Base-by-base conservation (phyloP, 2,113 vertebrate genomes). In the Sander vitreus region DNA sequence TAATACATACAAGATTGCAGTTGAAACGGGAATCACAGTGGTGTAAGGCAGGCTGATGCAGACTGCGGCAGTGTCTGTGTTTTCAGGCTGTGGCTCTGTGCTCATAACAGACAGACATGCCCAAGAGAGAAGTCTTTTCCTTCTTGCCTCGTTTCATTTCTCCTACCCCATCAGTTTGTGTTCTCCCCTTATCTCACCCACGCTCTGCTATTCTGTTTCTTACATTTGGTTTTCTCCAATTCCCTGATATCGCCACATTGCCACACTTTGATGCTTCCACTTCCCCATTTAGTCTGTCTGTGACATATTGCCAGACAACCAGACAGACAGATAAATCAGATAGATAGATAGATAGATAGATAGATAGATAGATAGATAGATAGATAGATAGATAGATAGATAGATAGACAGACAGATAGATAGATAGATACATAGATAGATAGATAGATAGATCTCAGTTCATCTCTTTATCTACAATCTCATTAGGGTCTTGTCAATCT, bases 401-500 rank as follows among this genome's bases (percentile, higher is more conserved):
- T 10, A 79, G 72, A 23, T 15, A 81, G 48, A 47, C 19, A 68
- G 80, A 50, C 13, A 74, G 74, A 66, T 6, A 79, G 67, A 33
- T 6, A 83, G 72, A 74, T 18, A 77, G 67, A 80, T 10, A 77
- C 57, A 67, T 7, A 63, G 75, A 73, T 2, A 73, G 64, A 71
- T 13, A 43, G 50, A 80, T 6, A 21, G 74, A 73, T 47, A 27
- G 21, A n/a, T 48, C 54, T 71, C 19, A 43, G 10, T 72, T 51
- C 47, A 45, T 84, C 71, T 85, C 79, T 85, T 70, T 67, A 64
- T 79, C 68, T 76, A 73, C 63, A 30, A 90, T 92, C 89, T 93
- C 87, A 93, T 92, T 94, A 88, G 89, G 77, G 85, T 81, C 83
- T 88, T 80, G 81, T 87, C 89, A 90, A 83, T 91, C 89, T 93